These are phyloP conservation scores for Meta bourneti DNA, from an alignment of 2,888 invertebrate genomes.

Conservation along the genomic window DNA sequence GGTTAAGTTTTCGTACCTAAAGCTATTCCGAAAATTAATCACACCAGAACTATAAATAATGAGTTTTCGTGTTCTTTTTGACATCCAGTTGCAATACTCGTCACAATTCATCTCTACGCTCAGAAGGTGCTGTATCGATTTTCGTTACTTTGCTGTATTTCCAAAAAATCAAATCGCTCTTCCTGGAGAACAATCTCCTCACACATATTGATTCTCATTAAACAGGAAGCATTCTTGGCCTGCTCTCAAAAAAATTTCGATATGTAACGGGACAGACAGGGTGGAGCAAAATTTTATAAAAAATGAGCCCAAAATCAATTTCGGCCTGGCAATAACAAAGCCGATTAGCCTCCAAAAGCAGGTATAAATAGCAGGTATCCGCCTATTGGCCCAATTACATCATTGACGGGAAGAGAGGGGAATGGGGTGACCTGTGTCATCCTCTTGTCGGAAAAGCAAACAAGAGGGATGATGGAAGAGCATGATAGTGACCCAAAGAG, in stretches of 20 bases:
- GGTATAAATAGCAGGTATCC: constrained; percentile 33
- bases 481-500: constrained; percentile 18
- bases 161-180: background rate
- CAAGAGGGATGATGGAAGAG: constrained; percentile 31
- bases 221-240: background rate
- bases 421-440: constrained; percentile 9
- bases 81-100: background rate
- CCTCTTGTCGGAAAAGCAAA: constrained; percentile 56
- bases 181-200: background rate
- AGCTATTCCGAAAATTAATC: background rate
- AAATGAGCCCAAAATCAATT: too few relatives aligned
- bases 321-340: too few relatives aligned
- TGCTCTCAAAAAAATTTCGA: background rate
- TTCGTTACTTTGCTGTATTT: background rate
- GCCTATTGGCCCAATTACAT: constrained; percentile 38
- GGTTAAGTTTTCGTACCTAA: background rate
- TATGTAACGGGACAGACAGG: background rate
- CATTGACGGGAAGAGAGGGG: constrained; percentile 7
- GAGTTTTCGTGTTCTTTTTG: background rate
- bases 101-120: background rate
- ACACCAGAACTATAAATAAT: background rate
- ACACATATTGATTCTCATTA: background rate
- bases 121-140: background rate
- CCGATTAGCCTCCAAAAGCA: background rate
- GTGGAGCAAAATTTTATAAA: background rate